Conservation (phyloP, 2,113 vertebrate species). For the Poeciliopsis occidentalis region DNA sequence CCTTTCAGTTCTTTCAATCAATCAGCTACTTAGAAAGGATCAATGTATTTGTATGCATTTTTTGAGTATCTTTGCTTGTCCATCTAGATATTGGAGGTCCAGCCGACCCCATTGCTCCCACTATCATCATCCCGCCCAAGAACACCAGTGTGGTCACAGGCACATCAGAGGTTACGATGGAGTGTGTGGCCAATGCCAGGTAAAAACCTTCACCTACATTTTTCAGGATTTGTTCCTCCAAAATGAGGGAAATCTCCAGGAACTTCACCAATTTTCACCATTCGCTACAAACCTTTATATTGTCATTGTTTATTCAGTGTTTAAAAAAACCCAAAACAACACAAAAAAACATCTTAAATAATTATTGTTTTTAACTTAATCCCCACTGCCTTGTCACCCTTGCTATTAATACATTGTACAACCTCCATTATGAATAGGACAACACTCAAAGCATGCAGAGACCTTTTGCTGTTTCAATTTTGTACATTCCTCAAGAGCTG, state of each 20-base stretch:
- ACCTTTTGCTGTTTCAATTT: too few relatives aligned
- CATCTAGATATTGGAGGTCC: slow-evolving; percentile 91
- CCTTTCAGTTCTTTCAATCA: not conserved
- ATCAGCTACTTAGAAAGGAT: not conserved
- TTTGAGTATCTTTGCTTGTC: not conserved
- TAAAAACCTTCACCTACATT: slow-evolving; percentile 40
- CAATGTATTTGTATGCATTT: slow-evolving; percentile 6
- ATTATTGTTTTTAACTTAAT: too few relatives aligned
- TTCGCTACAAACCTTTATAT: not conserved
- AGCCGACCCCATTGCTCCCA: slow-evolving; percentile 94
- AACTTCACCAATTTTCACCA: not conserved
- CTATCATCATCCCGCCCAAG: slow-evolving; percentile 92
- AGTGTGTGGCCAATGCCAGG: slow-evolving; percentile 98
- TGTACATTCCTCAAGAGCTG: too few relatives aligned
- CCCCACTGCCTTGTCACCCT: too few relatives aligned
- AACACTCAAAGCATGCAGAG: too few relatives aligned
- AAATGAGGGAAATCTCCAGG: not conserved
- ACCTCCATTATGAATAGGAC: too few relatives aligned
- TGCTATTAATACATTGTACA: too few relatives aligned
- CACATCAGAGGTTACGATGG: slow-evolving; percentile 93
- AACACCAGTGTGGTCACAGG: slow-evolving; percentile 95
- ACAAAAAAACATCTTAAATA: too few relatives aligned
- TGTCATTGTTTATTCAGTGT: too few relatives aligned
- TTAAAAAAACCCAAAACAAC: too few relatives aligned
- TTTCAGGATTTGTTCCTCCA: too few relatives aligned